phyloP scores from a whole-genome alignment of 2,888 invertebrate species.

The Halocaridina rubra region DNA sequence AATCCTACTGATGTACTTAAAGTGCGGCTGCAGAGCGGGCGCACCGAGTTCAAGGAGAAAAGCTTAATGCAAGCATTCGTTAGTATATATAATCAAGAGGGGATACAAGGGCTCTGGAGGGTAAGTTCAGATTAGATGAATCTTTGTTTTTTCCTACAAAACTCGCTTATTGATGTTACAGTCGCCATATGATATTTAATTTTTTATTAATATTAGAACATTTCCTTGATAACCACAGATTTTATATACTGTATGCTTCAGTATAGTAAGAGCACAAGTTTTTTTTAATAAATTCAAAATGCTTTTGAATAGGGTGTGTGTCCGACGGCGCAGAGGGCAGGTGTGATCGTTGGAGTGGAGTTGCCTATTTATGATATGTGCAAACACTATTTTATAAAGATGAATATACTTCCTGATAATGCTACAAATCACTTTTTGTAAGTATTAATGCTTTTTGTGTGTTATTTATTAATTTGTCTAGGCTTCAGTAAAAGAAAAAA shows the following conservation, averaged over 20 bases:
- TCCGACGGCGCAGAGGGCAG: conserved; percentile 92
- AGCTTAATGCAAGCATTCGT: conserved; percentile 82
- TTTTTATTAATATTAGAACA: background rate
- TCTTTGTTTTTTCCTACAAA: background rate
- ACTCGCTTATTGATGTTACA: background rate
- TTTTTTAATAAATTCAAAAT: background rate
- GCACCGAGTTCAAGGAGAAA: conserved; percentile 67
- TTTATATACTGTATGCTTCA: background rate
- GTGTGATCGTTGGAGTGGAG: conserved; percentile 92
- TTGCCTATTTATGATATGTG: conserved; percentile 92
- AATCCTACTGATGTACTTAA: conserved; percentile 97
- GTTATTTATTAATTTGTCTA: conserved; percentile 9
- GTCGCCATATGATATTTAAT: background rate
- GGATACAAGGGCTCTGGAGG: conserved; percentile 87
- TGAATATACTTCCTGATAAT: conserved; percentile 80
- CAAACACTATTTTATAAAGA: conserved; percentile 74
- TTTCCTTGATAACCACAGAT: background rate
- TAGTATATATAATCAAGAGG: conserved; percentile 86
- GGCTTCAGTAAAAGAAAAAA: no score
- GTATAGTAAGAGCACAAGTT: no score
- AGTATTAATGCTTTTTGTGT: conserved; percentile 68
- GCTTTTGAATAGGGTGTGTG: conserved; percentile 79
- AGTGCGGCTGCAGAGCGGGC: conserved; percentile 89
- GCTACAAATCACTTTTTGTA: conserved; percentile 88
- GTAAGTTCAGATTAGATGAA: conserved; percentile 70